Evolutionary conservation across 2,888 invertebrate species (phyloP), one percentile per base, ranked within the genome.

Genomic region (Selenia dentaria): DNA sequence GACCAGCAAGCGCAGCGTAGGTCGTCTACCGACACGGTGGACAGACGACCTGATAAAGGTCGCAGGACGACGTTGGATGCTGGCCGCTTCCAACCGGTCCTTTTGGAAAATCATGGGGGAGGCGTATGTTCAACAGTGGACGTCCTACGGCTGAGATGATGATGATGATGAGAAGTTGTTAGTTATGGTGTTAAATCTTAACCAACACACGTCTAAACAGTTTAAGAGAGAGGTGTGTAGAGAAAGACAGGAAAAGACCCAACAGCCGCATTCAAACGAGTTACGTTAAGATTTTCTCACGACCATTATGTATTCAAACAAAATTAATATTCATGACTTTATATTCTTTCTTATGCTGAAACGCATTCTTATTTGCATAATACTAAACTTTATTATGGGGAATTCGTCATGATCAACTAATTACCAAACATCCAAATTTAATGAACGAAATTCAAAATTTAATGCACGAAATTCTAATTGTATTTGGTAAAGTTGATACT

Each of bases 331-430:
- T 46, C 46, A 46, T 46, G 25, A 3, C 35, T 36, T 46, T 13
- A 40, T 46, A 36, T 34, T 40, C 46, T 46, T 46, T 46, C 46
- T 46, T 46, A 46, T 46, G 46, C 46, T 46, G 40, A 46, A 45
- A 46, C 26, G 6, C 12, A 28, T 38, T 45, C 20, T n/a, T 9
- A 46, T 46, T 22, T 36, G 26, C 46, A 46, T 46, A 40, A 33
- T 34, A 10, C 35, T 8, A 32, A 46, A 36, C 46, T 31, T 40
- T 35, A 46, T 46, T 36, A 46, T 35, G 26, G 31, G 11, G 16
- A 31, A 46, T 46, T 46, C 40, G 29, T 39, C 28, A 34, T 39
- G 34, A 36, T 22, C 46, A 16, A 11, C 46, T 46, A 40, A 46
- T 46, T 40, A 46, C 22, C n/a, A 32, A 31, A 36, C 31, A 35